Evolutionary conservation across 92 coral and sea anemone species (phyloP).

Genomic region (Epizoanthus ramosus): DNA sequence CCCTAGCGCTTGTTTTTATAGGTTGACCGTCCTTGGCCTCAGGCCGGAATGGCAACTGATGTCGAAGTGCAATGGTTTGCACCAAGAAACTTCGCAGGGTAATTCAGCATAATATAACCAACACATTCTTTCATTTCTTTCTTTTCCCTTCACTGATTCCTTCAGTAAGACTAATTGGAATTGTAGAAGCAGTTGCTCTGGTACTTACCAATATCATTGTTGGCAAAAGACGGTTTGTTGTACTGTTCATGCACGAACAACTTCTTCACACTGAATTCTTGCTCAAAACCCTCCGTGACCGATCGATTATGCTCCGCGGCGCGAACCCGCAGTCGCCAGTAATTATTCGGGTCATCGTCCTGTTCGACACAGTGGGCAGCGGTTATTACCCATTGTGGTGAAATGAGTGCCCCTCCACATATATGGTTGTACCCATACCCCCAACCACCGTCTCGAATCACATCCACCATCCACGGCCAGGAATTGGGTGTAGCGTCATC

Average conservation of each 20-base stretch:
- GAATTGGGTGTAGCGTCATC: conserved; percentile 58
- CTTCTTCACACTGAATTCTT: conserved; percentile 49
- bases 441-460: conserved; percentile 46
- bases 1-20: too few species aligned
- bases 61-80: too few species aligned
- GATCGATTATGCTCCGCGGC: conserved; percentile 66
- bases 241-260: conserved; percentile 58
- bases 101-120: too few species aligned
- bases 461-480: conserved; percentile 83
- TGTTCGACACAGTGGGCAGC: conserved; percentile 77
- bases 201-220: conserved; percentile 63
- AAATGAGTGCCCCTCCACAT: conserved; percentile 69
- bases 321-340: conserved; percentile 42
- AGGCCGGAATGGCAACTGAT: too few species aligned
- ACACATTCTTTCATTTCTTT: too few species aligned
- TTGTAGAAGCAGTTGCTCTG: too few species aligned
- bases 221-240: conserved; percentile 51
- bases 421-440: conserved; percentile 33
- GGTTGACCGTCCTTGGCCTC: too few species aligned
- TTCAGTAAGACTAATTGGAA: too few species aligned
- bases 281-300: conserved; percentile 52
- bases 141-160: too few species aligned
- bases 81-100: too few species aligned
- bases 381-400: conserved; percentile 68
- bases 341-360: conserved; percentile 43